Evolutionary conservation across 2,888 invertebrate species (phyloP).

Genomic region (Tineola bisselliella): DNA sequence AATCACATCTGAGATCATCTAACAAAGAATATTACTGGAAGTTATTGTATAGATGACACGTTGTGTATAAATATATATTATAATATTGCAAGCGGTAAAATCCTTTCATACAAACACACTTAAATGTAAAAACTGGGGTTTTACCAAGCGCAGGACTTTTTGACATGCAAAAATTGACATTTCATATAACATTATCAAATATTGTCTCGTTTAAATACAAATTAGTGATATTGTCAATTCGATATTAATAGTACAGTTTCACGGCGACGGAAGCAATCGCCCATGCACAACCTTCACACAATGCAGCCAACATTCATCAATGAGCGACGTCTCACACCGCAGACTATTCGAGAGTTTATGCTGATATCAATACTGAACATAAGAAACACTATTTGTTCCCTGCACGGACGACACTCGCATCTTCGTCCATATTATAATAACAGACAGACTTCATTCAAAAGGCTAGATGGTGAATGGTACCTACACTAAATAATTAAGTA

Average conservation of each 20-base stretch:
- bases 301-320: background rate
- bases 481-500: conserved; percentile 10
- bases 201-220: background rate
- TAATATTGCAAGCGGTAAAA: conserved; percentile 21
- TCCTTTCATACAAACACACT: background rate
- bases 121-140: background rate
- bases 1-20: too few species aligned
- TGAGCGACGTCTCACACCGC: background rate
- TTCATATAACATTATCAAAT: background rate
- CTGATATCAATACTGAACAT: background rate
- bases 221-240: background rate
- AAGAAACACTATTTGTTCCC: background rate
- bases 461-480: background rate
- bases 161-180: background rate
- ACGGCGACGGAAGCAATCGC: background rate
- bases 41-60: conserved; percentile 35
- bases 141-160: background rate
- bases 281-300: background rate
- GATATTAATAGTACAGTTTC: background rate
- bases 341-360: background rate
- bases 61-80: conserved; percentile 26
- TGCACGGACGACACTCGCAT: background rate
- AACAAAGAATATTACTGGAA: too few species aligned
- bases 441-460: conserved; percentile 1
- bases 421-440: background rate